Percentiles rank a stretch among this genome's conserved stretches.
Evolutionary conservation across 2,113 vertebrate species (phyloP).

Genomic region (Planiliza haematocheilus): DNA sequence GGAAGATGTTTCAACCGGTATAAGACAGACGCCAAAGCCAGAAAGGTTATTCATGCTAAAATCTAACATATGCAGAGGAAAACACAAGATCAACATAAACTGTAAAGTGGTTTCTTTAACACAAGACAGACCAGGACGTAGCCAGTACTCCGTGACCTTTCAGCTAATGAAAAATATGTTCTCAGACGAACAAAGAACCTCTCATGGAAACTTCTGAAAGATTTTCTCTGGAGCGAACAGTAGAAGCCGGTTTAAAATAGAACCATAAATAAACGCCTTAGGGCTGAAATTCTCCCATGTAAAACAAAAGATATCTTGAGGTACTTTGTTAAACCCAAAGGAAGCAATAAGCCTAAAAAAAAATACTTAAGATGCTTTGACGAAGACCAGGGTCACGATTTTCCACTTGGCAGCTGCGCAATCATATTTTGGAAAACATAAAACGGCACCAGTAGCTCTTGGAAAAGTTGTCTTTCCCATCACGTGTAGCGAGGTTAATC

Average conservation of each 20-base stretch:
- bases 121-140: not conserved
- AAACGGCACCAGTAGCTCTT: slow-evolving; percentile 7
- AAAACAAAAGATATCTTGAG: not conserved
- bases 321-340: slow-evolving; percentile 27
- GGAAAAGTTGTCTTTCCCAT: not conserved
- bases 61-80: slow-evolving; percentile 1
- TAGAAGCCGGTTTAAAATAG: slow-evolving; percentile 19
- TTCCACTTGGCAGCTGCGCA: slow-evolving; percentile 54
- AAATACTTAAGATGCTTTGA: slow-evolving; percentile 26
- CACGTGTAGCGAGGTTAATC: not conserved
- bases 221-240: not conserved
- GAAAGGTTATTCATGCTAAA: not conserved
- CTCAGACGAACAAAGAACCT: slow-evolving; percentile 18
- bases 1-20: not conserved
- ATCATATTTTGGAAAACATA: slow-evolving; percentile 9
- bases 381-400: slow-evolving; percentile 44
- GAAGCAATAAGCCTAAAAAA: not conserved
- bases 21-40: not conserved
- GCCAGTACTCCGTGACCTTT: not conserved
- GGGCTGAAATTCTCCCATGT: slow-evolving; percentile 5
- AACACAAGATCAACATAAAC: not conserved
- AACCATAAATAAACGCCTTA: slow-evolving; percentile 9
- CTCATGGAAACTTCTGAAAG: slow-evolving; percentile 17
- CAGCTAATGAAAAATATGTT: not conserved
- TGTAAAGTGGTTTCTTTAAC: not conserved